These are phyloP conservation scores for Nettapus auritus DNA, from an alignment of 2,113 vertebrate species.

Conservation along the genomic window DNA sequence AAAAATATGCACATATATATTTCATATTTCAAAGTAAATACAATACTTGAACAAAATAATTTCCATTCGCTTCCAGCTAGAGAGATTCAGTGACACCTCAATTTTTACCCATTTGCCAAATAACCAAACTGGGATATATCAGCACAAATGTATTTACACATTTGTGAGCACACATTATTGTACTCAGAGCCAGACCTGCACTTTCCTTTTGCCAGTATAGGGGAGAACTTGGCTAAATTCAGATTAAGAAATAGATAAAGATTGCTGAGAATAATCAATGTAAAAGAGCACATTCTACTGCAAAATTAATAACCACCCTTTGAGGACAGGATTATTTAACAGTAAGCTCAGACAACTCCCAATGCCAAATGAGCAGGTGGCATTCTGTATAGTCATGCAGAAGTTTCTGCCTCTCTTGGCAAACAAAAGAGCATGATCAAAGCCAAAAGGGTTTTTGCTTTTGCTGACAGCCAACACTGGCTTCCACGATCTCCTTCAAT, in stretches of 20 bases:
- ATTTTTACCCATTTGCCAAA: background rate
- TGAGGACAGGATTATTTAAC: constrained; percentile 16
- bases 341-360: background rate
- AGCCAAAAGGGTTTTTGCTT: background rate
- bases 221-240: background rate
- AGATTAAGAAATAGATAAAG: background rate
- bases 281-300: background rate
- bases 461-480: background rate
- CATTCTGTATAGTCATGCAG: background rate
- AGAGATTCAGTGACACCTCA: background rate
- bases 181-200: background rate
- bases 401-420: background rate
- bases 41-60: background rate
- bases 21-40: background rate
- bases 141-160: background rate
- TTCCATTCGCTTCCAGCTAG: background rate
- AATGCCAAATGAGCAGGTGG: constrained; percentile 44
- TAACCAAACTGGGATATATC: background rate
- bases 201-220: background rate
- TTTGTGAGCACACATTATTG: background rate
- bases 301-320: background rate
- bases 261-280: background rate
- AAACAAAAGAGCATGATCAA: background rate
- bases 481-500: background rate
- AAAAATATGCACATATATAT: no score